These are phyloP conservation scores for Syngnathus rostellatus DNA, from an alignment of 2,797 vertebrate species.

Conservation along the genomic window DNA sequence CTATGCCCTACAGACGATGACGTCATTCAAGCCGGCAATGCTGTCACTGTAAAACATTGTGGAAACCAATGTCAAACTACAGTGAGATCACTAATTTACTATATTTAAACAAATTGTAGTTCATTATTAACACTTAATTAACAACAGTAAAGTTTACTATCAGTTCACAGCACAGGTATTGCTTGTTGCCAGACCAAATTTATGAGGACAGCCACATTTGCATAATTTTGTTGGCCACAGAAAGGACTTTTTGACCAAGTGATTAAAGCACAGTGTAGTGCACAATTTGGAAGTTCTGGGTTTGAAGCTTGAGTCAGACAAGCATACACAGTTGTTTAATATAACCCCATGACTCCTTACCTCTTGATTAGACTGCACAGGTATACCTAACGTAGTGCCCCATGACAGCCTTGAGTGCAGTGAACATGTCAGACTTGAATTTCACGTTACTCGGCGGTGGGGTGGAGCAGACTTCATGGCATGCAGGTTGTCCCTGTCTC, in stretches of 20 bases:
- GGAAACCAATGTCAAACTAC: background rate
- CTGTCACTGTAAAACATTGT: background rate
- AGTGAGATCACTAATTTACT: background rate
- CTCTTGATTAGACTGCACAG: background rate
- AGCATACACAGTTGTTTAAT: background rate
- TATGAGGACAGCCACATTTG: too few relatives aligned
- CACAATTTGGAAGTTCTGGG: too few relatives aligned
- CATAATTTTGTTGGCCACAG: too few relatives aligned
- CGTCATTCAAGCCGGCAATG: background rate
- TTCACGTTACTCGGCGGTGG: constrained; percentile 16
- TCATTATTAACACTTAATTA: background rate
- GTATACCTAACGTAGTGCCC: background rate
- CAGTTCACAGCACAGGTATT: too few relatives aligned
- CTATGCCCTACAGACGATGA: background rate
- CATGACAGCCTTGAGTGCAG: background rate
- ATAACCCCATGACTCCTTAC: background rate
- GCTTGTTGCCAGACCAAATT: too few relatives aligned
- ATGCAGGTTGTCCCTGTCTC: constrained; percentile 30
- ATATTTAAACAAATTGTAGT: background rate
- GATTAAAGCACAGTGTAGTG: too few relatives aligned
- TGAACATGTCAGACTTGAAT: constrained; percentile 37
- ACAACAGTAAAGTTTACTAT: background rate
- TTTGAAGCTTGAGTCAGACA: background rate
- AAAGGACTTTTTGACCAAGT: too few relatives aligned
- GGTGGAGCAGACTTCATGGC: constrained; percentile 28